Percentiles rank a stretch among this genome's conserved stretches.
These are phyloP conservation scores for Lucilia sericata DNA, from an alignment of 1,140 invertebrate genomes.

Conservation along the genomic window DNA sequence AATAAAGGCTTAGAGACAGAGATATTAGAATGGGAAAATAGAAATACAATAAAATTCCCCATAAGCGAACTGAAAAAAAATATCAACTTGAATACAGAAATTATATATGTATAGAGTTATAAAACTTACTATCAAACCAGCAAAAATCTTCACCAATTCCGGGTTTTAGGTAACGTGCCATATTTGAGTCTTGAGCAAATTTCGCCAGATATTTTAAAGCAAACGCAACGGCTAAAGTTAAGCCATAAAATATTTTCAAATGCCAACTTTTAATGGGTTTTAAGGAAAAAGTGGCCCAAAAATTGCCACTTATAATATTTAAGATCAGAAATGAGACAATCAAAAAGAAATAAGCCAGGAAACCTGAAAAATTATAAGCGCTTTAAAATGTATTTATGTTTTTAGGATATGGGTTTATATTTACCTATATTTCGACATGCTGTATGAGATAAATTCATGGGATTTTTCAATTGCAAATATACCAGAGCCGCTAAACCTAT, in stretches of 20 bases:
- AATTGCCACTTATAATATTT: constrained; percentile 81
- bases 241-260: constrained; percentile 71
- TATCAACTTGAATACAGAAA: too few relatives aligned
- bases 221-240: constrained; percentile 76
- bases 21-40: constrained; percentile 57
- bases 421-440: constrained; percentile 61
- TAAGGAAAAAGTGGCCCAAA: constrained; percentile 78
- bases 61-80: constrained; percentile 55
- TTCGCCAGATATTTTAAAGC: constrained; percentile 67
- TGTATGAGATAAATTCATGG: constrained; percentile 57
- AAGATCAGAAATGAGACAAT: constrained; percentile 82
- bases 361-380: constrained; percentile 63
- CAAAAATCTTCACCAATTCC: constrained; percentile 72
- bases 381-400: neutral
- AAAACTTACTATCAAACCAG: constrained; percentile 71
- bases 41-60: constrained; percentile 63
- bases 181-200: constrained; percentile 70
- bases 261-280: constrained; percentile 67
- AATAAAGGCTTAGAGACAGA: constrained; percentile 55
- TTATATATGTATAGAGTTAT: too few relatives aligned
- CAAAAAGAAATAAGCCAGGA: constrained; percentile 80
- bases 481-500: constrained; percentile 56
- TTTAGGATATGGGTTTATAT: neutral
- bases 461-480: constrained; percentile 61
- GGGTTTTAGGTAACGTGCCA: constrained; percentile 69